Evolutionary conservation across 2,888 invertebrate genomes (phyloP).

Genomic region (Physocephala rufipes): DNA sequence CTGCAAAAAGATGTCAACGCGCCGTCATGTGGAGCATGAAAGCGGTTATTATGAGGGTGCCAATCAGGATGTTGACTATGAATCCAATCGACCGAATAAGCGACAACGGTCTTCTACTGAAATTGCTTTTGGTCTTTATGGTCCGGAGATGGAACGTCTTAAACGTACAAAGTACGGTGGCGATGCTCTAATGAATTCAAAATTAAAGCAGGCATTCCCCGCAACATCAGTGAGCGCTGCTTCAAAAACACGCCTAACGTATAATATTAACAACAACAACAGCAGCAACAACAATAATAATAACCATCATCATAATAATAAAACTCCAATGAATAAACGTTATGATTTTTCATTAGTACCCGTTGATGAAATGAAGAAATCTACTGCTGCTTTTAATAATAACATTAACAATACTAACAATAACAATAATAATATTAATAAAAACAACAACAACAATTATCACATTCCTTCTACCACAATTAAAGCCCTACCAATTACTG

Average conservation of each 20-base stretch:
- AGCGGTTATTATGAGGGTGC: slow-evolving; percentile 86
- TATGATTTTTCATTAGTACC: slow-evolving; percentile 29
- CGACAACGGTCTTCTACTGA: slow-evolving; percentile 26
- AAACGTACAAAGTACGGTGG: not conserved
- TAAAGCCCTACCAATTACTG: slow-evolving; percentile 37
- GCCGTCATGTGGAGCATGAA: slow-evolving; percentile 78
- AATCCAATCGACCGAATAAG: slow-evolving; percentile 25
- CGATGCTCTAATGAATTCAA: slow-evolving; percentile 1
- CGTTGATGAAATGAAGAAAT: slow-evolving; percentile 22
- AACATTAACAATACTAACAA: slow-evolving; percentile 42
- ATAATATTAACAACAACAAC: slow-evolving; percentile 41
- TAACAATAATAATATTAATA: too few relatives aligned
- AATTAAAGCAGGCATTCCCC: not conserved
- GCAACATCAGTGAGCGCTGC: not conserved
- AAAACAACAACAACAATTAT: slow-evolving; percentile 41
- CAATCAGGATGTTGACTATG: slow-evolving; percentile 43
- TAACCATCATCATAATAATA: too few relatives aligned
- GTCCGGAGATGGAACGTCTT: not conserved
- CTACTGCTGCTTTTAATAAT: slow-evolving; percentile 33
- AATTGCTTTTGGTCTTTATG: not conserved
- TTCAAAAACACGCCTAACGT: slow-evolving; percentile 14
- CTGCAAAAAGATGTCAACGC: slow-evolving; percentile 69
- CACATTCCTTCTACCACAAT: slow-evolving; percentile 14
- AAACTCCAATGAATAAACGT: slow-evolving; percentile 7
- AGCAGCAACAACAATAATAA: slow-evolving; percentile 46